Base-by-base conservation (phyloP, 2,797 vertebrate genomes). In the Cyclura pinguis region DNA sequence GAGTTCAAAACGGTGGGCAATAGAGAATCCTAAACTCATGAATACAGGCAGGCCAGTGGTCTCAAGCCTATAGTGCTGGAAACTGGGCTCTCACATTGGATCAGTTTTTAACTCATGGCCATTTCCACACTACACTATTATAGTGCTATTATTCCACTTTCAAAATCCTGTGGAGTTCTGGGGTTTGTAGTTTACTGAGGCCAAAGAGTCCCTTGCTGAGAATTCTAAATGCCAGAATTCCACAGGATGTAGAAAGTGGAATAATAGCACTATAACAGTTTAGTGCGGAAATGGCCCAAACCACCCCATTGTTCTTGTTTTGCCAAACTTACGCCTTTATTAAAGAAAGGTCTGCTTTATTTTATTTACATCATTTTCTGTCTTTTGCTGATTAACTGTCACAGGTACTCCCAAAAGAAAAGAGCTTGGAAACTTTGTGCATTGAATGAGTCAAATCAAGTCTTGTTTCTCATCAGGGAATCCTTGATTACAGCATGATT, bases 321-420 rank as follows among this genome's bases (percentile, higher is more conserved):
- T 77, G 29, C n/a, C 87, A 82, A 87, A 27, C 76, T 80, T 64
- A 16, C 59, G 35, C 6, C 50, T 62, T 77, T n/a, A 13, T 86
- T 81, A 87, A 9, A 69, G 57, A 10, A 83, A 84, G 59, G 42
- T 10, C 32, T 16, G 32, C 3, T 52, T 86, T 82, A 85, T 6
- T 78, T 59, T 55, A 88, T 91, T 84, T 87, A 35, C 76, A 69
- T 87, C 50, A 22, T 64, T 92, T 50, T 20, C 50, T 93, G 52
- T 85, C 67, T 86, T 62, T 88, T 81, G 47, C 55, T 90, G 88
- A 93, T 88, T 64, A 91, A 90, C 74, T 92, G 50, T 94, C 83
- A 95, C 35, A 90, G 76, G 38, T 88, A 92, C 93, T 95, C 85
- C 92, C 90, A 69, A 91, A 85, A 92, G 83, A 94, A 92, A 94